These are phyloP conservation scores for Rallus crepitans DNA, from an alignment of 2,797 vertebrate genomes.

Conservation along the genomic window DNA sequence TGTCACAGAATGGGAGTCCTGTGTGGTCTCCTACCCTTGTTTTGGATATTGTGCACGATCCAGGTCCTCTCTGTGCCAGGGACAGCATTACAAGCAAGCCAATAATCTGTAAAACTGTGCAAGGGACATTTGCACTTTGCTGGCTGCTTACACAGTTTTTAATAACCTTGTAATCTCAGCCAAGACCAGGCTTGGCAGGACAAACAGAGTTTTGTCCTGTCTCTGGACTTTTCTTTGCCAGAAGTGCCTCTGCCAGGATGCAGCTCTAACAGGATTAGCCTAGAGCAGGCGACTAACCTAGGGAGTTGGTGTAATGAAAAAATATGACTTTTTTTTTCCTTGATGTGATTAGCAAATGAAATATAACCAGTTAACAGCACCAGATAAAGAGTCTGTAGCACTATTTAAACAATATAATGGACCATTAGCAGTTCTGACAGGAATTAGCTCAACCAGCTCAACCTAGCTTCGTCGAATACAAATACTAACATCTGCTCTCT, in stretches of 20 bases:
- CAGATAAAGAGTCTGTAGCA: background rate
- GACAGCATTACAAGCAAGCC: background rate
- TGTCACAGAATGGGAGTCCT: background rate
- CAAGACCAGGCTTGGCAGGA: conserved; percentile 27
- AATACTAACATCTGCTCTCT: background rate
- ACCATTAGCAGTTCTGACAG: background rate
- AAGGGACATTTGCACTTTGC: conserved; percentile 9
- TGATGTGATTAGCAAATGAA: conserved; percentile 23
- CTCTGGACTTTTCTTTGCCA: background rate
- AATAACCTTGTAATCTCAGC: conserved; percentile 45
- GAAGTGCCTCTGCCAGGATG: conserved; percentile 27
- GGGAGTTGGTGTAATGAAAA: conserved; percentile 20
- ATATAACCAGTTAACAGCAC: background rate
- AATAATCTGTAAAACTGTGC: conserved; percentile 10
- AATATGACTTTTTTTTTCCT: background rate
- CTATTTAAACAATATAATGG: background rate
- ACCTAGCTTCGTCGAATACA: background rate
- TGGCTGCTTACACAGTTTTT: conserved; percentile 1
- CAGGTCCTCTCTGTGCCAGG: background rate
- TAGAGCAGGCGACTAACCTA: background rate
- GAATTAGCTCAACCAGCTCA: background rate
- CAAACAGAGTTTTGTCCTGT: background rate
- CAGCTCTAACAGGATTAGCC: conserved; percentile 41
- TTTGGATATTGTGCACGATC: background rate
- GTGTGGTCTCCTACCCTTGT: background rate